Base-by-base conservation (phyloP, 2,797 vertebrate genomes). In the Nothura maculosa region DNA sequence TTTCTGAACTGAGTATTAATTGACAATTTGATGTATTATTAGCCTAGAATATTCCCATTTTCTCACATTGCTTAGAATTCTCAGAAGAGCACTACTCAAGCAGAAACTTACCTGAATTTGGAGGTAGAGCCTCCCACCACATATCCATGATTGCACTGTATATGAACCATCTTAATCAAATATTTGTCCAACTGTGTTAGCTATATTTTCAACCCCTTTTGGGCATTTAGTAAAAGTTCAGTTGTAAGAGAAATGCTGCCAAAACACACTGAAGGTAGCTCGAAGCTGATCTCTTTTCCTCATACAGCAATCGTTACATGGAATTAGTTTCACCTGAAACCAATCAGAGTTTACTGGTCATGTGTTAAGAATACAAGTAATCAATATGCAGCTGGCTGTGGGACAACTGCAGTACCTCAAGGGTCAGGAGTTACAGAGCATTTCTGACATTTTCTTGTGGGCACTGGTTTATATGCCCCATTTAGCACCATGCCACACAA, bases 401-500 rank as follows among this genome's bases (percentile, higher is more conserved):
- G 27, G 18, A 27, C 19, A 69, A 38, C 7, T 28, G 24, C 9
- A 28, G 67, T 38, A 69, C 24, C 34, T 19, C 11, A 36, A 27
- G 12, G 18, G 11, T 32, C 32, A n/a, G 30, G 54, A 55, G 30
- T 10, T 18, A 20, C 18, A 55, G 30, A n/a, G 30, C 79, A 27
- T 84, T 48, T 80, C 32, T 60, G 24, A 40, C 14, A 40, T 67
- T 70, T 82, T 2, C 18, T 28, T 27, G 12, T 7, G 4, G 24
- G 64, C 52, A 86, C 30, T 76, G 81, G 78, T 96, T 82, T 73
- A 74, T 81, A 87, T 91, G 84, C 75, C 63, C 68, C 85, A 92
- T 94, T 97, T 96, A 96, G 64, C 70, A 93, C 8, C 34, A 74
- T 7, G 27, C 87, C 94, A 89, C 88, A 90, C 19, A 76, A 67